Evolutionary conservation across 2,797 vertebrate genomes (phyloP), one percentile per base, ranked within the genome.

Genomic region (Tangara arthus): DNA sequence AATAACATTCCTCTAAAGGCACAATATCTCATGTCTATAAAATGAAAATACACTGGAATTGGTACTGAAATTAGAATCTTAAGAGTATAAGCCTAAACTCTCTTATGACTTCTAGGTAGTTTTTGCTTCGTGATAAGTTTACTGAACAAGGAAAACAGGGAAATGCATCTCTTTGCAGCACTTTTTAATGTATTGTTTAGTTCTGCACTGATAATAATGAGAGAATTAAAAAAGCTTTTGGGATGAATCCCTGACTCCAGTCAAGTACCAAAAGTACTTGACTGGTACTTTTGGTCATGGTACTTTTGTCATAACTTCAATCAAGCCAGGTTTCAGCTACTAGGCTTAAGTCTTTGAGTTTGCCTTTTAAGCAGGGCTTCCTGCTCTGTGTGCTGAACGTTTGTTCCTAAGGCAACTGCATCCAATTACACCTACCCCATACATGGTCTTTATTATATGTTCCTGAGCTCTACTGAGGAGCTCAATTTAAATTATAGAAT

Each of bases 351-450:
- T 71, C 89, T 90, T 71, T 64, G 53, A 90, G 41, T 88, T 91
- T 87, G 30, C 60, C 75, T 90, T 91, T 89, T 89, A 86, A 89
- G 21, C 77, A 76, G 37, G 47, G 39, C 28, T 89, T 79, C 44
- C 56, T 94, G 57, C 82, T 92, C 89, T 90, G 42, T 68, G 16
- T 71, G 82, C 84, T 93, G 87, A 95, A 55, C 75, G 59, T 64
- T 85, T 95, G 94, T 96, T 97, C 89, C 97, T 97, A 97, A 95
- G 96, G 95, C 90, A 96, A 95, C 95, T 91, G 92, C 79, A 93
- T 95, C 39, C 91, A 82, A 93, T 96, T 96, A 95, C 90, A 96
- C 94, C 93, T 96, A 96, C 94, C 94, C 95, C 46, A 39, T 88
- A 89, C 57, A 80, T 52, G 52, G 37, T 73, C 70, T 91, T 73